phyloP scores from a whole-genome alignment of 1,140 invertebrate species.

The Homalodisca vitripennis region DNA sequence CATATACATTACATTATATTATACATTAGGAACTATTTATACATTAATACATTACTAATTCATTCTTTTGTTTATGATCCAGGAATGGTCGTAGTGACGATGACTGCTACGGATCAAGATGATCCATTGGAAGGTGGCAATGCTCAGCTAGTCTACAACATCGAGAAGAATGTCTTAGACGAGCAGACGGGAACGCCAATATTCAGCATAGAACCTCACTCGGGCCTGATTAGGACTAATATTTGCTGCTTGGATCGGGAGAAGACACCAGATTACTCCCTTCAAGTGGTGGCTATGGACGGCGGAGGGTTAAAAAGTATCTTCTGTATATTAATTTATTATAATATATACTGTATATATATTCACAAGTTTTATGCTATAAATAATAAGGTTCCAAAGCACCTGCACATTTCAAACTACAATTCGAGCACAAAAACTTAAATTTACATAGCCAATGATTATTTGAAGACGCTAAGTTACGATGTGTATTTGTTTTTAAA shows the following conservation, averaged over 20 bases:
- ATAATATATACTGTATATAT: no score
- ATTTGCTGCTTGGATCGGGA: constrained; percentile 91
- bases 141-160: constrained; percentile 86
- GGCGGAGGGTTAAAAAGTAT: constrained; percentile 83
- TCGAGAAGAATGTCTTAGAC: constrained; percentile 95
- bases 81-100: constrained; percentile 96
- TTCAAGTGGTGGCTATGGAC: constrained; percentile 93
- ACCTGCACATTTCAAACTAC: no score
- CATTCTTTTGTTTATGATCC: constrained; percentile 46
- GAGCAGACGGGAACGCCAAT: constrained; percentile 91
- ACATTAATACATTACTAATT: constrained; percentile 63
- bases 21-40: no score
- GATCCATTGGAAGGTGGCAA: constrained; percentile 91
- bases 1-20: no score
- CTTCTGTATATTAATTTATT: background rate
- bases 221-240: constrained; percentile 91
- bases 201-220: constrained; percentile 92
- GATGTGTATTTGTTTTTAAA: no score
- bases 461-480: no score
- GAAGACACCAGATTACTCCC: constrained; percentile 94
- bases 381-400: no score
- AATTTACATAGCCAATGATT: no score
- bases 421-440: no score
- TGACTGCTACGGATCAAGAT: constrained; percentile 95
- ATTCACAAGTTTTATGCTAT: no score